Evolutionary conservation across 2,113 vertebrate genomes (phyloP).

Genomic region (Toxotes jaculatrix): DNA sequence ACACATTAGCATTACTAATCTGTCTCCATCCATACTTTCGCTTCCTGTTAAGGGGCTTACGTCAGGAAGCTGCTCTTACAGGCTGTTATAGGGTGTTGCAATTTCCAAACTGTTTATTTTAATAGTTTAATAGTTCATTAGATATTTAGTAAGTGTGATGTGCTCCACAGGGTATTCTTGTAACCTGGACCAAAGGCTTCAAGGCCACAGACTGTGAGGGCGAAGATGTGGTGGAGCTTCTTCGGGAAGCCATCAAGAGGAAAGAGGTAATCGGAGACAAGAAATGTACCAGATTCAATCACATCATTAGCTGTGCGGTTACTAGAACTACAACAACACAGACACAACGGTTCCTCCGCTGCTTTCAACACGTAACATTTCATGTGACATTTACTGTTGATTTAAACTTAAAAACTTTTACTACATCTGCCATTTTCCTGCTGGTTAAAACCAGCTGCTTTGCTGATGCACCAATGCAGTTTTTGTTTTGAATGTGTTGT

Average conservation of each 20-base stretch:
- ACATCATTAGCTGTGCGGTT: not conserved
- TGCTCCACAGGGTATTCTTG: conserved; percentile 89
- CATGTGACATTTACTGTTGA: not conserved
- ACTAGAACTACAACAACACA: not conserved
- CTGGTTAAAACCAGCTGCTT: not conserved
- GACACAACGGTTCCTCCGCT: not conserved
- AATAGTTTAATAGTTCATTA: not conserved
- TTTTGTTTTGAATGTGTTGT: not conserved
- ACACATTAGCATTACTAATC: not conserved
- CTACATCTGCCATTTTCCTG: not conserved
- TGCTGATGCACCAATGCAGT: not conserved
- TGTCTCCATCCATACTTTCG: not conserved
- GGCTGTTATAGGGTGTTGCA: not conserved
- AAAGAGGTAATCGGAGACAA: conserved; percentile 88
- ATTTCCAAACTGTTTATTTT: not conserved
- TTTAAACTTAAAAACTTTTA: not conserved
- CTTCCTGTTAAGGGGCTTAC: not conserved
- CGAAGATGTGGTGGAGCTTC: conserved; percentile 92
- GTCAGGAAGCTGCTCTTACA: not conserved
- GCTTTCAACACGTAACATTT: not conserved
- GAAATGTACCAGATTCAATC: not conserved
- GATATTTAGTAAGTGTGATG: not conserved
- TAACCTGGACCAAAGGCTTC: conserved; percentile 99
- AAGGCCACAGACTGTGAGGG: conserved; percentile 98
- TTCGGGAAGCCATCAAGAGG: conserved; percentile 95